A percentile compares a stretch with the other conserved stretches of the same genome.
Evolutionary conservation across 2,888 invertebrate genomes (phyloP).

Genomic region (Acanthopleura granulata): DNA sequence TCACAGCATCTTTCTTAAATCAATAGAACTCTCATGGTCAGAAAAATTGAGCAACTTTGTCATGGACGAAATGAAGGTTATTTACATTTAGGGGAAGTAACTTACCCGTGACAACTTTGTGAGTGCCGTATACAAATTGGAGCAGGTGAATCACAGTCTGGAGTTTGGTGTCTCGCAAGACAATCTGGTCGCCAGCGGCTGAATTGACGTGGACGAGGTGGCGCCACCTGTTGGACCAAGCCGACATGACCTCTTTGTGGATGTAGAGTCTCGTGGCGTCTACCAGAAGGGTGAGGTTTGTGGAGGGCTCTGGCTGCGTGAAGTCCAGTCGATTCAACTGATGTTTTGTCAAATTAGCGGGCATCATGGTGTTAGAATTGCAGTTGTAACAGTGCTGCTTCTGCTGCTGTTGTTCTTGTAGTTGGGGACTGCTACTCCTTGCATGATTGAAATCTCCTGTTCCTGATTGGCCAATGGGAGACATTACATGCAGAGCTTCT

Average conservation of each 20-base stretch:
- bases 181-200: constrained; percentile 44
- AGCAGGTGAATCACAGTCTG: constrained; percentile 68
- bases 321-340: constrained; percentile 41
- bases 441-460: not conserved
- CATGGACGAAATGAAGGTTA: not conserved
- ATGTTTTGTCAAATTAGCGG: no score
- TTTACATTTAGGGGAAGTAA: not conserved
- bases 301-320: constrained; percentile 52
- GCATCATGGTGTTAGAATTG: not conserved
- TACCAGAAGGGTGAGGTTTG: constrained; percentile 55
- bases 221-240: constrained; percentile 63
- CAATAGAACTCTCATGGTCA: no score
- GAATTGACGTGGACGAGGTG: constrained; percentile 52
- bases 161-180: constrained; percentile 54
- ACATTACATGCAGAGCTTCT: not conserved
- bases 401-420: no score
- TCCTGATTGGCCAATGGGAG: not conserved
- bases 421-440: not conserved
- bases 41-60: not conserved
- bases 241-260: constrained; percentile 58
- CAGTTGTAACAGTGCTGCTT: not conserved
- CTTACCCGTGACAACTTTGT: constrained; percentile 64
- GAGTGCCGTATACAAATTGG: constrained; percentile 69
- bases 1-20: no score
- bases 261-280: constrained; percentile 54